These are phyloP conservation scores for Ormyrus pomaceus DNA, from an alignment of 2,888 invertebrate species.

Conservation along the genomic window DNA sequence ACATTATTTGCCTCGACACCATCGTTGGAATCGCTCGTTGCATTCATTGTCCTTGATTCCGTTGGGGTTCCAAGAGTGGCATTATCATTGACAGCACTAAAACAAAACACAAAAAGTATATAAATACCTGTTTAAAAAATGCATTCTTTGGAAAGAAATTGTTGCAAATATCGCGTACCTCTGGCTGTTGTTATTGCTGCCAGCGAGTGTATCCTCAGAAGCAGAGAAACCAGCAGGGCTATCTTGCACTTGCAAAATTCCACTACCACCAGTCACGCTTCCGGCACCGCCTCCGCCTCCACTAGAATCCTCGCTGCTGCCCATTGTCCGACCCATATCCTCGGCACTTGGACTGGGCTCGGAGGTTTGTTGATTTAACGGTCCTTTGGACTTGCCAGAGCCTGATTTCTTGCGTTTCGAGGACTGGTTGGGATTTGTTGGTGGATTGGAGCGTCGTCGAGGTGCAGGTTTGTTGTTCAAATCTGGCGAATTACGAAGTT, in stretches of 20 bases:
- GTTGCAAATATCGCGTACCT: constrained; percentile 12
- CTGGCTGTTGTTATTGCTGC: constrained; percentile 50
- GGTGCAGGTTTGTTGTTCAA: constrained; percentile 89
- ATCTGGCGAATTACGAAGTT: constrained; percentile 87
- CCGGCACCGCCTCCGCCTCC: constrained; percentile 75
- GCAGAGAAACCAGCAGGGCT: constrained; percentile 73
- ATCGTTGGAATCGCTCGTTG: constrained; percentile 72
- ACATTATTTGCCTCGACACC: constrained; percentile 64
- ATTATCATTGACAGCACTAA: constrained; percentile 60
- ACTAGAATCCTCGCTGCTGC: constrained; percentile 87
- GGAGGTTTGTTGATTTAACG: constrained; percentile 72
- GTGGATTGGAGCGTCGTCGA: constrained; percentile 84
- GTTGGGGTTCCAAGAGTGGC: constrained; percentile 54
- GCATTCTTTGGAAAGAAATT: not conserved
- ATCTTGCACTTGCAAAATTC: constrained; percentile 71
- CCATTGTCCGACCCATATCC: constrained; percentile 83
- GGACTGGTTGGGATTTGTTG: constrained; percentile 83
- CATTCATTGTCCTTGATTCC: constrained; percentile 64
- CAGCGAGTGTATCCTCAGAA: constrained; percentile 64
- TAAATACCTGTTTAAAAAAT: not conserved
- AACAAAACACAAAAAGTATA: not conserved
- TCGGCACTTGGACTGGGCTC: constrained; percentile 82
- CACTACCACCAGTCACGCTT: constrained; percentile 10
- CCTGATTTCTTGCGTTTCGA: constrained; percentile 84
- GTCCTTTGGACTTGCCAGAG: constrained; percentile 76